Evolutionary conservation across 2,113 vertebrate species (phyloP), one percentile per base, ranked within the genome.

Genomic region (Ameiurus melas): DNA sequence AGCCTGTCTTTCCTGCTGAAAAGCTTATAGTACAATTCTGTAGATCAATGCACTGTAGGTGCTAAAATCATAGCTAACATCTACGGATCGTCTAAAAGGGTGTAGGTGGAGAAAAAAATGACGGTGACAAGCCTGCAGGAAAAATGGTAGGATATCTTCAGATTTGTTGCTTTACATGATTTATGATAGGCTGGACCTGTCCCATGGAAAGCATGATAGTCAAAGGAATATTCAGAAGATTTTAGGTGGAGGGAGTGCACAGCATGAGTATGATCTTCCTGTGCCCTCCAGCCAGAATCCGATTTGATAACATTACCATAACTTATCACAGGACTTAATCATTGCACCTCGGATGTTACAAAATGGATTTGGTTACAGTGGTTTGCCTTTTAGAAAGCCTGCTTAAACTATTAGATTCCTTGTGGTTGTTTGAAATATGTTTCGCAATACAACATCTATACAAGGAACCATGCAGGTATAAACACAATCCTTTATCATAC

Each of bases 131-230:
- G 86, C 85, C 43, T 86, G 36, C 39, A 88, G 83, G 85, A 90
- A 83, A 82, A 70, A 83, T 87, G 17, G 14, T 47, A 36, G 71
- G 36, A 80, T 85, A 79, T 53, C 75, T 79, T 19, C 13, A 33
- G 57, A 79, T 88, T 85, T 75, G 60, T 17, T 80, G 88, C 33
- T 92, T 93, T 93, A 89, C 88, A 90, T 93, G 10, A 30, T 22
- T 71, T 86, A 85, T 53, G 71, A 43, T 25, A 71, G 80, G 85
- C 78, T 51, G 43, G 75, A 20, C 43, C 20, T 27, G 71, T 47
- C 47, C 78, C 10, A 55, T 86, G 89, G 88, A 92, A 90, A 89
- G 66, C 80, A 75, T 75, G 60, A 77, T 89, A 53, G 33, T n/a
- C 78, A 86, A 19, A 57, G 75, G 85, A 81, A 88, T 33, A 68